Evolutionary conservation across 2,888 invertebrate species (phyloP).

Genomic region (Ommatoiulus sabulosus): DNA sequence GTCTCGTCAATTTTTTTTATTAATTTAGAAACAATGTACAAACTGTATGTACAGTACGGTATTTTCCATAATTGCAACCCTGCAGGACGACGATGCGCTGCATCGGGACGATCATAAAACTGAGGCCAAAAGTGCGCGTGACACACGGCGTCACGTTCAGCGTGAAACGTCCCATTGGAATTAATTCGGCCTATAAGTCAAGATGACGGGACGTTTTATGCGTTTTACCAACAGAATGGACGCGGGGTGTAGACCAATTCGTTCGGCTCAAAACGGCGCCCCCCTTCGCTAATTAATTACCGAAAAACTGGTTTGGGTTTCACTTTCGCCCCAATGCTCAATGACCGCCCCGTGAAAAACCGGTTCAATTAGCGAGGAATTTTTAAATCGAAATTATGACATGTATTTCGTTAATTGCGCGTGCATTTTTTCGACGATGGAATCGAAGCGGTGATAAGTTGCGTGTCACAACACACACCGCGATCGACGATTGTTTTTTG

Average conservation of each 20-base stretch:
- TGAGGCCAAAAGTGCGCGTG: background rate
- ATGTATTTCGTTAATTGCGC: slow-evolving; percentile 15
- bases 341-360: background rate
- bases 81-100: too few species aligned
- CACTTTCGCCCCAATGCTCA: slow-evolving; percentile 8
- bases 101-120: background rate
- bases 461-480: background rate
- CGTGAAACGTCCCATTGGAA: background rate
- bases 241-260: slow-evolving; percentile 17
- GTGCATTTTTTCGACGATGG: background rate
- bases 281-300: slow-evolving; percentile 29
- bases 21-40: too few species aligned
- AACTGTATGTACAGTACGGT: too few species aligned
- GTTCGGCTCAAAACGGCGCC: slow-evolving; percentile 12
- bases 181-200: background rate
- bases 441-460: background rate
- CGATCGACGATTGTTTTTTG: slow-evolving; percentile 16
- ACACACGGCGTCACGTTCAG: background rate
- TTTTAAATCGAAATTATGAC: slow-evolving; percentile 43
- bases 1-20: too few species aligned
- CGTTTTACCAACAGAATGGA: slow-evolving; percentile 24
- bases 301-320: slow-evolving; percentile 9
- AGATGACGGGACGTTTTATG: slow-evolving; percentile 22
- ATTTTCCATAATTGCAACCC: too few species aligned
- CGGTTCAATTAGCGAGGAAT: slow-evolving; percentile 23